A percentile compares a stretch with the other conserved stretches of the same genome.
Evolutionary conservation across 2,888 invertebrate genomes (phyloP).

Genomic region (Pyrrhia umbra): DNA sequence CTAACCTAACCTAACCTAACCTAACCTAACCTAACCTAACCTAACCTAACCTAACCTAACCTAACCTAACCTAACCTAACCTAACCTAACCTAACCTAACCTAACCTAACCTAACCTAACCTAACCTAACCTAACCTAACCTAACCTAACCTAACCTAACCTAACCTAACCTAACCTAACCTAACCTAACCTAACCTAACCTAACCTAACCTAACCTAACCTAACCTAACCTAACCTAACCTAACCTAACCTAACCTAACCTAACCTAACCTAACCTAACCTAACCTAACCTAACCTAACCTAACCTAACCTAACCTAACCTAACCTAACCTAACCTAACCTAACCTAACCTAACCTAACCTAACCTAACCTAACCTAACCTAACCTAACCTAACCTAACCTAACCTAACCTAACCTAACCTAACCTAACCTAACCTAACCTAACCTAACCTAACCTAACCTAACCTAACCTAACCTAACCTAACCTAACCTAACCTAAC

Average conservation of each 20-base stretch:
- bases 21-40: constrained; percentile 56
- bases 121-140: constrained; percentile 54
- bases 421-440: constrained; percentile 56
- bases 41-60: constrained; percentile 56
- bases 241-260: constrained; percentile 47
- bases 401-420: constrained; percentile 49
- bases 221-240: constrained; percentile 55
- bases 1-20: constrained; percentile 53
- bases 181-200: constrained; percentile 57
- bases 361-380: constrained; percentile 56
- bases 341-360: constrained; percentile 50
- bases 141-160: constrained; percentile 58
- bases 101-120: constrained; percentile 42
- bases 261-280: constrained; percentile 43
- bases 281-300: constrained; percentile 51
- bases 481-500: constrained; percentile 44
- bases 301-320: constrained; percentile 50
- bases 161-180: constrained; percentile 58
- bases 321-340: constrained; percentile 40
- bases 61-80: constrained; percentile 58
- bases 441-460: constrained; percentile 56
- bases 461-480: constrained; percentile 48
- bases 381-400: constrained; percentile 54
- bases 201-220: constrained; percentile 52
- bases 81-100: constrained; percentile 60